A percentile compares a stretch with the other conserved stretches of the same genome.
Conservation (phyloP, 92 coral and sea anemone genomes). For the Palythoa caribaeorum region DNA sequence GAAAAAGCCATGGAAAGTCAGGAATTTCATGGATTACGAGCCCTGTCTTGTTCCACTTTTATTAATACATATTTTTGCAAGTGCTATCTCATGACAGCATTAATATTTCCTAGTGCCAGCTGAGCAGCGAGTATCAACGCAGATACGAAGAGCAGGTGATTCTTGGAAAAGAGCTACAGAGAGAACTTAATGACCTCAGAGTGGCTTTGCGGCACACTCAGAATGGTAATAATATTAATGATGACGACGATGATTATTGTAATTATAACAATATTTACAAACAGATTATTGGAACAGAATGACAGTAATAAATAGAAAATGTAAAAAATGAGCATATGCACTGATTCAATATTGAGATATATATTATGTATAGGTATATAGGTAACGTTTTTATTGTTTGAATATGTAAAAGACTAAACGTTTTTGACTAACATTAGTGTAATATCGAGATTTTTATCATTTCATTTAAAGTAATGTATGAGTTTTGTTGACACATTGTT, state of each 20-base stretch:
- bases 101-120: slow-evolving; percentile 11
- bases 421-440: not conserved
- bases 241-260: not conserved
- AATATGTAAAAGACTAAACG: not conserved
- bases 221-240: slow-evolving; percentile 11
- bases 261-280: not conserved
- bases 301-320: too few species aligned
- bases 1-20: too few species aligned
- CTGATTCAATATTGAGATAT: too few species aligned
- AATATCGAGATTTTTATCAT: too few species aligned
- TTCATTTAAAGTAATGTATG: not conserved
- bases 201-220: slow-evolving; percentile 39
- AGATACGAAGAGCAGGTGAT: slow-evolving; percentile 47
- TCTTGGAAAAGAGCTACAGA: slow-evolving; percentile 29
- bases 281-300: too few species aligned
- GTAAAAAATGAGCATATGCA: too few species aligned
- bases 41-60: too few species aligned
- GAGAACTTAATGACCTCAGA: slow-evolving; percentile 30
- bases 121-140: slow-evolving; percentile 31
- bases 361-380: too few species aligned
- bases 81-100: not conserved
- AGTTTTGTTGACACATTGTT: not conserved
- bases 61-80: not conserved
- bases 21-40: too few species aligned
- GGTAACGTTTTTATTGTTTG: not conserved